Conservation (phyloP, 1,140 invertebrate genomes). For the Thrips palmi region DNA sequence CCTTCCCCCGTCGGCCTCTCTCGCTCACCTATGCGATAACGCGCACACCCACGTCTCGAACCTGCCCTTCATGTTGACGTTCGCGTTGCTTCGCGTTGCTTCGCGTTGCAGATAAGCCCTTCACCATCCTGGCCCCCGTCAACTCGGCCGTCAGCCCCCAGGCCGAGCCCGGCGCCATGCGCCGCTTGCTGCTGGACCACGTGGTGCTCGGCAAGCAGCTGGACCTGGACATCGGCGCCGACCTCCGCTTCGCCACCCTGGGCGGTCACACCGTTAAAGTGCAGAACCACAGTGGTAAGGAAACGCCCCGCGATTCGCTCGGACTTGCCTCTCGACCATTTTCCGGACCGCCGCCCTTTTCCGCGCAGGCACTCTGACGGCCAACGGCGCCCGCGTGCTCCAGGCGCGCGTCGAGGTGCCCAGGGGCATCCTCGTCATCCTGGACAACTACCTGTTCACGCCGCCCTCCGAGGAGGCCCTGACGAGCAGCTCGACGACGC, state of each 20-base stretch:
- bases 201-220: slow-evolving; percentile 27
- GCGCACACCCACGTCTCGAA: too few relatives aligned
- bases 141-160: slow-evolving; percentile 30
- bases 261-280: slow-evolving; percentile 27
- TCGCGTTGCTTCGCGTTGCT: too few relatives aligned
- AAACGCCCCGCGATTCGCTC: background rate
- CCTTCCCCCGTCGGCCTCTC: too few relatives aligned
- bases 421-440: slow-evolving; percentile 26
- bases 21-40: too few relatives aligned
- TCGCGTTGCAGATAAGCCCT: slow-evolving; percentile 34
- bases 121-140: slow-evolving; percentile 34
- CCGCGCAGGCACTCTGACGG: slow-evolving; percentile 20
- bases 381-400: slow-evolving; percentile 28
- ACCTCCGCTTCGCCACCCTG: slow-evolving; percentile 30
- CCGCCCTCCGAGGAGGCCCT: slow-evolving; percentile 19
- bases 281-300: slow-evolving; percentile 24
- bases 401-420: slow-evolving; percentile 23
- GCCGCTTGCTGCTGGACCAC: slow-evolving; percentile 34
- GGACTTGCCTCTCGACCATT: background rate
- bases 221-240: slow-evolving; percentile 23
- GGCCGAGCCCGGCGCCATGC: slow-evolving; percentile 24
- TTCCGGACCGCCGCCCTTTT: background rate
- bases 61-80: too few relatives aligned
- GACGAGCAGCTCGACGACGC: background rate
- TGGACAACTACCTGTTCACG: slow-evolving; percentile 28